Evolutionary conservation across 2,113 vertebrate species (phyloP), one percentile per base, ranked within the genome.

Genomic region (Corythaeola cristata): DNA sequence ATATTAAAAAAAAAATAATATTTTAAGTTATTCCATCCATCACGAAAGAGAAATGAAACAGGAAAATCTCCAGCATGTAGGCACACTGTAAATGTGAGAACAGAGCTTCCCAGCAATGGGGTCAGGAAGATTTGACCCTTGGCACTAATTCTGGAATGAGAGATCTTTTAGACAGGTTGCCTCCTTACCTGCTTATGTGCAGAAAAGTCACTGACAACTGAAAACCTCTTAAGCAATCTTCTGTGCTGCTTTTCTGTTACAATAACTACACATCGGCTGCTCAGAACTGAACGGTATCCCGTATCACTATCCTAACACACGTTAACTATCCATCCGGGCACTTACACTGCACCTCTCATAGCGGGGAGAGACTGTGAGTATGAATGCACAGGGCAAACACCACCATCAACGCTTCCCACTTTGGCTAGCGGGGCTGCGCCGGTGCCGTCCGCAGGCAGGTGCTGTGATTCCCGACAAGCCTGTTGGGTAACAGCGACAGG

Each of bases 401-500:
- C 45, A 32, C 62, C 44, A 20, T 30, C 58, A 79, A 85, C 50
- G 28, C 77, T 66, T 82, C 86, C 56, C 28, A 5, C 50, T 89
- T 94, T 79, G 95, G 94, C 90, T 95, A 55, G 69, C 44, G 69
- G 45, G 3, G 1, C 77, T 60, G 77, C 21, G 62, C 41, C 73
- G 55, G 62, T 33, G 71, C 73, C 76, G 84, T 72, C 62, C 84
- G 23, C 9, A 6, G 94, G 92, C 92, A 97, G 92, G 84, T 93
- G 92, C 92, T 97, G 81, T 87, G 64, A n/a, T 82, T 93, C 95
- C 86, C 97, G 92, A 95, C 94, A 97, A 90, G 94, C 18, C 81
- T 89, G 90, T 76, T 66, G 89, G 92, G 56, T 87, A 77, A 63
- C 77, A 87, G 88, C 1, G 45, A 93, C 86, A 83, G 89, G 77